These are phyloP conservation scores for Drosophila conformis DNA, from an alignment of 2,888 invertebrate species.

Conservation along the genomic window DNA sequence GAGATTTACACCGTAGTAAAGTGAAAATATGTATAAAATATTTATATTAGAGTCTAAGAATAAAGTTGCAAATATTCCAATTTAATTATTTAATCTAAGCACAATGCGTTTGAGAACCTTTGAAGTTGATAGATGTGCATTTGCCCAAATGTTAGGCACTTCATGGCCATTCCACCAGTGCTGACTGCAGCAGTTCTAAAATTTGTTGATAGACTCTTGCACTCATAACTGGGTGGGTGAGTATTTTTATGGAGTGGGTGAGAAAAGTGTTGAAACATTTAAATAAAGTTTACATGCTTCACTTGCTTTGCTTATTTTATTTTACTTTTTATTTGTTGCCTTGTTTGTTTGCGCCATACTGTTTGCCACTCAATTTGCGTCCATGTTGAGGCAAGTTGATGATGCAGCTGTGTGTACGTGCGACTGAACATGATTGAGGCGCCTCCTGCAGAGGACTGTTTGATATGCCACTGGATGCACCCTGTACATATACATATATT, in stretches of 20 bases:
- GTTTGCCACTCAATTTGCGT: slow-evolving; percentile 59
- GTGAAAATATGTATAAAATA: background rate
- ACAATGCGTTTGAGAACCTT: background rate
- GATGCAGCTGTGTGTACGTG: slow-evolving; percentile 25
- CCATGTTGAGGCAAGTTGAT: slow-evolving; percentile 39
- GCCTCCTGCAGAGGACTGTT: slow-evolving; percentile 14
- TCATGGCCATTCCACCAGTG: slow-evolving; percentile 11
- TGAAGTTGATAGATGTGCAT: background rate
- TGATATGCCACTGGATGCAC: slow-evolving; percentile 3
- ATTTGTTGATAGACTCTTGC: slow-evolving; percentile 9
- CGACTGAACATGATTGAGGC: slow-evolving; percentile 25
- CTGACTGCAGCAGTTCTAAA: slow-evolving; percentile 10
- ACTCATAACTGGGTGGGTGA: slow-evolving; percentile 25
- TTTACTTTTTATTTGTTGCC: slow-evolving; percentile 3
- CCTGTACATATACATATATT: background rate
- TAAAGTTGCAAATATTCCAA: background rate
- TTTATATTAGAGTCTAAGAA: background rate
- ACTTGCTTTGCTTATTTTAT: slow-evolving; percentile 39
- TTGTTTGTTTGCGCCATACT: slow-evolving; percentile 24
- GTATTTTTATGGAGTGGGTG: slow-evolving; percentile 3
- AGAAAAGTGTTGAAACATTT: slow-evolving; percentile 42
- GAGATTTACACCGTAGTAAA: background rate
- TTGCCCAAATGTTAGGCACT: slow-evolving; percentile 1
- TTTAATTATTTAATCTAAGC: background rate
- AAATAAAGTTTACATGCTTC: slow-evolving; percentile 60